phyloP scores from a whole-genome alignment of 1,140 invertebrate species.

The Drosophila santomea region DNA sequence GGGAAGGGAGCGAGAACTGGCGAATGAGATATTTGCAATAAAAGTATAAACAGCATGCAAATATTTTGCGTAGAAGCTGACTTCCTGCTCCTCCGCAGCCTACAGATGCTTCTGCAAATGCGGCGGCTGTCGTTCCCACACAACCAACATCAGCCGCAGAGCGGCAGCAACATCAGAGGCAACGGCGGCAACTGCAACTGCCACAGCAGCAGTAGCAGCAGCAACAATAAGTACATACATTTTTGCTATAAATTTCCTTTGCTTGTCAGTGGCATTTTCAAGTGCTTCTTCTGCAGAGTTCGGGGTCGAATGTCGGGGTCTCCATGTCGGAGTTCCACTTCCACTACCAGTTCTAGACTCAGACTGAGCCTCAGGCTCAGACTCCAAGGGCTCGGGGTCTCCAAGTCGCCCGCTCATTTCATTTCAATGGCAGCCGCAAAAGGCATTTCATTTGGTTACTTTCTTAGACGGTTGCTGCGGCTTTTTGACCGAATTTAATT shows the following conservation, averaged over 20 bases:
- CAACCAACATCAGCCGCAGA: conserved; percentile 29
- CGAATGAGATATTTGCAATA: conserved; percentile 75
- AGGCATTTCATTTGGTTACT: conserved; percentile 76
- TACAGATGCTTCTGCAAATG: conserved; percentile 10
- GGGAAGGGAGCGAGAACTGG: background rate
- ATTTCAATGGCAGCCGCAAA: conserved; percentile 78
- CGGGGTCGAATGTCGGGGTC: conserved; percentile 47
- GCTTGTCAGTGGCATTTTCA: conserved; percentile 80
- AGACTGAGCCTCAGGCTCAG: background rate
- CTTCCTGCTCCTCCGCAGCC: background rate
- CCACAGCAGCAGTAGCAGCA: conserved; percentile 26
- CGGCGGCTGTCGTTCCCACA: conserved; percentile 50
- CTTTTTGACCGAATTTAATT: conserved; percentile 75
- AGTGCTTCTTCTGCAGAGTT: conserved; percentile 51
- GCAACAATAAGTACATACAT: conserved; percentile 69
- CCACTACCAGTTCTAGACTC: conserved; percentile 1
- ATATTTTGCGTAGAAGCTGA: conserved; percentile 67
- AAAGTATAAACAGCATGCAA: conserved; percentile 78
- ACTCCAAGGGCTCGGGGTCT: conserved; percentile 2
- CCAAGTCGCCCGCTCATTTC: conserved; percentile 44
- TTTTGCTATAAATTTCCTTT: conserved; percentile 81
- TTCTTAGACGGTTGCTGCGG: conserved; percentile 61
- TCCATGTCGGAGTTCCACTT: conserved; percentile 3
- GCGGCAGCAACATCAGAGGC: conserved; percentile 49
- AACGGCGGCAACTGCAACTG: conserved; percentile 20